Base-by-base conservation (phyloP, 2,797 vertebrate genomes). In the Cuculus canorus region DNA sequence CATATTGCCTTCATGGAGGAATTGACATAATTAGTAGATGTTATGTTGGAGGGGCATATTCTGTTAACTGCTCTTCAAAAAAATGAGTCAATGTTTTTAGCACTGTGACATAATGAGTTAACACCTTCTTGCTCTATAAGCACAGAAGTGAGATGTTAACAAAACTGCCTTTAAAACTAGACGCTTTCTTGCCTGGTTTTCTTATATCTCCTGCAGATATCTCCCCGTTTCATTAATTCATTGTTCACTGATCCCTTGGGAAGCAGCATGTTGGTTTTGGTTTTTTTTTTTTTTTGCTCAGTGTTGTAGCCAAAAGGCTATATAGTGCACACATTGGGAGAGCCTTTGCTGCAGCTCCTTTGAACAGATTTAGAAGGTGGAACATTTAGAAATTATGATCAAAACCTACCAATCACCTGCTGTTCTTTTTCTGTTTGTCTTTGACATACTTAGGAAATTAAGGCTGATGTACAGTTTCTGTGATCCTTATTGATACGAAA, bases 311-410 rank as follows among this genome's bases (percentile, higher is more conserved):
- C 30, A 48, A 59, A 41, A 4, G 52, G 56, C 86, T 86, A 17
- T 23, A 0, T 52, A 50, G 50, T 19, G 21, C 22, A 30, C 37
- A 63, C 1, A 0, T 70, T 35, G 35, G 53, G 27, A 56, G 45
- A 76, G 30, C 69, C 52, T 82, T 85, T 14, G 2, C 61, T 66
- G 75, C 3, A 10, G 23, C 68, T 82, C 50, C 39, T 82, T 39
- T 86, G 66, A 85, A 63, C 59, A 57, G 54, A 18, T 86, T 81
- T 76, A 57, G 50, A 60, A 82, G 13, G 35, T 82, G 66, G 56
- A 72, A 28, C 61, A 17, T 60, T 63, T 10, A 8, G 1, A 18
- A 78, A 41, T 21, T n/a, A 21, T 0, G n/a, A 69, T 56, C 73
- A 78, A 79, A 86, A 69, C 23, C 3, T 66, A 8, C 47, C n/a